Evolutionary conservation across 2,113 vertebrate genomes (phyloP).

Genomic region (Pontoporia blainvillei): DNA sequence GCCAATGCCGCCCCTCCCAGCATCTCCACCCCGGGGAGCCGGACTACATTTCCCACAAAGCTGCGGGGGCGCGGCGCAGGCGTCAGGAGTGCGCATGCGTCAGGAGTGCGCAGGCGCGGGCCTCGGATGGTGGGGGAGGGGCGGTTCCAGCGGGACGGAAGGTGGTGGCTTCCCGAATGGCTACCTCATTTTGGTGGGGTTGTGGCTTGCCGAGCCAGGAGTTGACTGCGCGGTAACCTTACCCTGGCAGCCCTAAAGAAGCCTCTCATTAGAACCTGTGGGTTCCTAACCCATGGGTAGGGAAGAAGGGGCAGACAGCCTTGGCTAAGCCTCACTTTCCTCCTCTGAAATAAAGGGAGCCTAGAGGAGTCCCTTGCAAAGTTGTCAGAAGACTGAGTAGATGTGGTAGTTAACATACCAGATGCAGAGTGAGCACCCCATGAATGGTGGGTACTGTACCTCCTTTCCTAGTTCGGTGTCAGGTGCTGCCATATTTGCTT

Average conservation of each 20-base stretch:
- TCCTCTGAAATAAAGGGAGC: not conserved
- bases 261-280: not conserved
- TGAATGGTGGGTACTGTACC: not conserved
- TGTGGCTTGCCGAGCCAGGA: fast-evolving
- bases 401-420: not conserved
- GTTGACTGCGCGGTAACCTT: fast-evolving
- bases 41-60: constrained; percentile 64
- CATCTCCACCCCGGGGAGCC: too few species aligned
- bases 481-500: not conserved
- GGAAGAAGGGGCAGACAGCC: not conserved
- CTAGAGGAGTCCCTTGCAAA: not conserved
- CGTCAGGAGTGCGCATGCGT: not conserved
- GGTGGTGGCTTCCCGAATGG: fast-evolving
- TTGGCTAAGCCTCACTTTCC: not conserved
- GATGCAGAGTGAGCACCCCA: not conserved
- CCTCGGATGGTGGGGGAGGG: fast-evolving
- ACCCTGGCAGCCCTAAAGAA: fast-evolving
- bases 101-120: not conserved
- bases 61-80: fast-evolving
- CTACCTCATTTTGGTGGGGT: fast-evolving
- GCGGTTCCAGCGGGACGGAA: fast-evolving
- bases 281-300: not conserved
- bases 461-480: too few species aligned
- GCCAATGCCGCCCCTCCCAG: fast-evolving
- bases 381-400: not conserved